Conservation (phyloP, 2,113 vertebrate species). For the Dryoscopus gambensis region DNA sequence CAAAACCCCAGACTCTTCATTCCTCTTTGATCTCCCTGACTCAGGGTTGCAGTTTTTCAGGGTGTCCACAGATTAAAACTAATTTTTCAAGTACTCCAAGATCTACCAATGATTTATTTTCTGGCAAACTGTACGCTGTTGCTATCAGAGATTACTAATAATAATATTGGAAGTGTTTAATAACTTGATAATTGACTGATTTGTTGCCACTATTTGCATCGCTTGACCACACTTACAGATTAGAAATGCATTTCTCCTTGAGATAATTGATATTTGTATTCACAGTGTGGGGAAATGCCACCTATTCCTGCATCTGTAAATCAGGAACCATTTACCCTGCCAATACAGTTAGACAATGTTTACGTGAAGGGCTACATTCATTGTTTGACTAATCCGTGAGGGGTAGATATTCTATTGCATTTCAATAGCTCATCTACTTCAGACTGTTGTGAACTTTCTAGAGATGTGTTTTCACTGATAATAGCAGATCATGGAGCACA, state of each 20-base stretch:
- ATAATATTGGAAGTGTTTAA: neutral
- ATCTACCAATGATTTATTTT: neutral
- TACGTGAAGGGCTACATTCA: slow-evolving; percentile 64
- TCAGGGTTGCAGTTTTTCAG: neutral
- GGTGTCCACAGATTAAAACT: neutral
- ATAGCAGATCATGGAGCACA: slow-evolving; percentile 64
- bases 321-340: slow-evolving; percentile 68
- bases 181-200: slow-evolving; percentile 39
- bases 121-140: neutral
- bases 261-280: slow-evolving; percentile 68
- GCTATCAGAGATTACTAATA: neutral
- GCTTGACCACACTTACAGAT: slow-evolving; percentile 34
- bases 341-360: slow-evolving; percentile 68
- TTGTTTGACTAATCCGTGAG: slow-evolving; percentile 69
- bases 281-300: slow-evolving; percentile 47
- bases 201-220: slow-evolving; percentile 51
- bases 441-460: slow-evolving; percentile 72
- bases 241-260: slow-evolving; percentile 40
- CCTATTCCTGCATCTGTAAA: slow-evolving; percentile 60
- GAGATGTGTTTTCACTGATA: slow-evolving; percentile 71
- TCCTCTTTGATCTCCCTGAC: neutral
- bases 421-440: slow-evolving; percentile 73
- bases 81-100: neutral
- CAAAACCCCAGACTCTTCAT: neutral
- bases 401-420: slow-evolving; percentile 68